Evolutionary conservation across 2,797 vertebrate genomes (phyloP).

Genomic region (Crenuchus spilurus): DNA sequence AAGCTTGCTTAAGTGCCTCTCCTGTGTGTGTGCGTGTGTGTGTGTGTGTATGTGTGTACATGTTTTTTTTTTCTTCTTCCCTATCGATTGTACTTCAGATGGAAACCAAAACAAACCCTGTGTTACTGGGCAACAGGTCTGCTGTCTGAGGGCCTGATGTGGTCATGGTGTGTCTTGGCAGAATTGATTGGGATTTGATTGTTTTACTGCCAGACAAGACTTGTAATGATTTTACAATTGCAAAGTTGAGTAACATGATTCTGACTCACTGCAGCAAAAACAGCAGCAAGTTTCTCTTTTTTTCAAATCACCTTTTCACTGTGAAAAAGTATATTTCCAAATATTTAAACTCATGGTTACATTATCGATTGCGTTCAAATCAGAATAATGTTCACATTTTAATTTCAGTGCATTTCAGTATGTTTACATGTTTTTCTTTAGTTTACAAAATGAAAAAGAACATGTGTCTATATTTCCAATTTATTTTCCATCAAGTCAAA

Average conservation of each 20-base stretch:
- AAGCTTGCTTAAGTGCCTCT: slow-evolving; percentile 35
- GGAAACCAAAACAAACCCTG: slow-evolving; percentile 50
- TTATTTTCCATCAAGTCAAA: too few species aligned
- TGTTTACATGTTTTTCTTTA: too few species aligned
- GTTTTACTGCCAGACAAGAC: slow-evolving; percentile 22
- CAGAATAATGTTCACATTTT: too few species aligned
- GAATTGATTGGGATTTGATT: slow-evolving; percentile 35
- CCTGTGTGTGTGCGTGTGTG: slow-evolving; percentile 6
- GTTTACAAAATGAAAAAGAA: too few species aligned
- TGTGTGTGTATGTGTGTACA: slow-evolving; percentile 3
- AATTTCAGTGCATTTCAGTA: too few species aligned
- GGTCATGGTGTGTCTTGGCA: slow-evolving; percentile 15
- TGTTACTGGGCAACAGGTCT: slow-evolving; percentile 47
- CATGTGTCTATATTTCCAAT: too few species aligned
- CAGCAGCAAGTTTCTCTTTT: too few species aligned
- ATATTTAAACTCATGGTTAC: too few species aligned
- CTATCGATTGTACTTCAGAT: slow-evolving; percentile 47
- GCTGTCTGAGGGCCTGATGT: slow-evolving; percentile 43
- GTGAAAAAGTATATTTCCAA: too few species aligned
- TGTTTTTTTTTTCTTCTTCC: slow-evolving; percentile 19
- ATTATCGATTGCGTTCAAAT: too few species aligned
- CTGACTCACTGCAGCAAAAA: background rate
- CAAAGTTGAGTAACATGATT: background rate
- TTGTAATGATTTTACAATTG: slow-evolving; percentile 16
- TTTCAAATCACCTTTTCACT: too few species aligned